A percentile compares a stretch with the other conserved stretches of the same genome.
These are phyloP conservation scores for Chelidonichthys spinosus DNA, from an alignment of 2,797 vertebrate genomes.

Conservation along the genomic window DNA sequence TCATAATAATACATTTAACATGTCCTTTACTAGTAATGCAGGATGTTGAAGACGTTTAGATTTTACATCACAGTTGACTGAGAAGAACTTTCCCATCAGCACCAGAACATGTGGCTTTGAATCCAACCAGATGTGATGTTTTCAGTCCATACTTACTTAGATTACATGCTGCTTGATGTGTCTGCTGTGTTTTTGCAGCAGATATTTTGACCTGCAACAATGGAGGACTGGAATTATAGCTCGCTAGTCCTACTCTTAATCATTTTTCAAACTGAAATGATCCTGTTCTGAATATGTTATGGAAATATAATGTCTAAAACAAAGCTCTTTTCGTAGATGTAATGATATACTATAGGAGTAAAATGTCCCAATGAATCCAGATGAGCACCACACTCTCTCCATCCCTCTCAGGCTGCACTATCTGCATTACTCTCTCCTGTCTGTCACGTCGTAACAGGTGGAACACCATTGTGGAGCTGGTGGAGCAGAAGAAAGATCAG, in stretches of 20 bases:
- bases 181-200: too few species aligned
- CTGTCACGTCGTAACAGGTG: conserved; percentile 81
- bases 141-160: too few species aligned
- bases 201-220: neutral
- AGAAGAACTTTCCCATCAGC: neutral
- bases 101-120: neutral
- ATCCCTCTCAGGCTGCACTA: too few species aligned
- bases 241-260: neutral
- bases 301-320: neutral
- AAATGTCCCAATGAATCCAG: neutral
- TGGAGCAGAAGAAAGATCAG: conserved; percentile 91
- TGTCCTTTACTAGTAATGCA: neutral
- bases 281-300: neutral
- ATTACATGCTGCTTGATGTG: too few species aligned
- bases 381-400: too few species aligned
- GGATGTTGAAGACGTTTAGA: neutral
- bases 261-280: neutral
- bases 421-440: neutral
- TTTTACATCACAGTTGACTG: neutral
- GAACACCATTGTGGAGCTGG: conserved; percentile 95
- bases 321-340: neutral
- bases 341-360: neutral
- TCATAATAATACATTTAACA: neutral
- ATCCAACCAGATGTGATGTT: too few species aligned
- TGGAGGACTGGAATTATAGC: neutral